These are phyloP conservation scores for Berghia stephanieae DNA, from an alignment of 1,140 invertebrate species.

Conservation along the genomic window DNA sequence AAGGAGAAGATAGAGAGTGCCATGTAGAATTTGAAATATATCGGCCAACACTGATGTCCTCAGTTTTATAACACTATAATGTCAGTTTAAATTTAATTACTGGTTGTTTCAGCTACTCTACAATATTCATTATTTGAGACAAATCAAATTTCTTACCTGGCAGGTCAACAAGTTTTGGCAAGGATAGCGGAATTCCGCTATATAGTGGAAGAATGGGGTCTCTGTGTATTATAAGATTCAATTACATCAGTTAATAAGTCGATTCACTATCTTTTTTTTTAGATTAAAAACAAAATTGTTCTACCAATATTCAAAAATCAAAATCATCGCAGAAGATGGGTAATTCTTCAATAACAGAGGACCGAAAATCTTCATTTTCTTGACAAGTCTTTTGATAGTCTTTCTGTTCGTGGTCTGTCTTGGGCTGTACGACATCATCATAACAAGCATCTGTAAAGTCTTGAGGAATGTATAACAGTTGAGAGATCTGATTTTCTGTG, in stretches of 20 bases:
- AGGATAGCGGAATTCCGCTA: too few relatives aligned
- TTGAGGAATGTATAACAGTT: slow-evolving; percentile 68
- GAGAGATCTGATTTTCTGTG: slow-evolving; percentile 35
- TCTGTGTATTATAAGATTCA: too few relatives aligned
- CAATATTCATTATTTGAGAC: too few relatives aligned
- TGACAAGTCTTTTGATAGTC: background rate
- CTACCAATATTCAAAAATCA: slow-evolving; percentile 3
- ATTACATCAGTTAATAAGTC: background rate
- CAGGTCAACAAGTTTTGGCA: too few relatives aligned
- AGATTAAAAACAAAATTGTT: background rate
- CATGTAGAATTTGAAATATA: too few relatives aligned
- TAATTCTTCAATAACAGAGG: slow-evolving; percentile 16
- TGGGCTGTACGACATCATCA: slow-evolving; percentile 13
- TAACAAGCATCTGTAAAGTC: slow-evolving; percentile 59
- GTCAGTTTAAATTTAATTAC: too few relatives aligned
- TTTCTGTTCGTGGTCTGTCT: background rate
- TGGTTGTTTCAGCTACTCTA: too few relatives aligned
- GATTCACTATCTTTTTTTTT: background rate
- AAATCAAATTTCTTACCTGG: too few relatives aligned
- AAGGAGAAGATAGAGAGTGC: too few relatives aligned
- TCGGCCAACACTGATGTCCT: background rate
- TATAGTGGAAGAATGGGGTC: too few relatives aligned
- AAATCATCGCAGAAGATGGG: slow-evolving; percentile 1
- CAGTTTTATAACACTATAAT: too few relatives aligned
- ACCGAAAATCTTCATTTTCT: slow-evolving; percentile 31